phyloP scores from a whole-genome alignment of 2,888 invertebrate genomes.

The Ischnura elegans region DNA sequence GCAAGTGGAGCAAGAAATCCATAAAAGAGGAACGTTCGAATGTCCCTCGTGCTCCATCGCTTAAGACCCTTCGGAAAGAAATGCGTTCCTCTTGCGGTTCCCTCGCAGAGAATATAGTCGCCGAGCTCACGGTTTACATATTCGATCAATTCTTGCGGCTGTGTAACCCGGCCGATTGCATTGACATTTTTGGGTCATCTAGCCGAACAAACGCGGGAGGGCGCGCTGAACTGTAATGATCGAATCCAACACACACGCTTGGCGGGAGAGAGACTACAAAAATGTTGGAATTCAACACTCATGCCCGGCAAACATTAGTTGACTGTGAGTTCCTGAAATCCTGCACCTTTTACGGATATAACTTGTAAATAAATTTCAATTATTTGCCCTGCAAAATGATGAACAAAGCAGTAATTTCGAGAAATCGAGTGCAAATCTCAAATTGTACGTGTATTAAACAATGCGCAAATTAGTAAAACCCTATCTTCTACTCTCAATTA shows the following conservation, averaged over 20 bases:
- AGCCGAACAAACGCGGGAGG: not conserved
- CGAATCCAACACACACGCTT: not conserved
- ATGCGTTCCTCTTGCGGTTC: not conserved
- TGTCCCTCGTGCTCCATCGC: not conserved
- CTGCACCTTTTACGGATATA: too few species aligned
- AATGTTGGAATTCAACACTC: not conserved
- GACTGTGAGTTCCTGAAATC: too few species aligned
- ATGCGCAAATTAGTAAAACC: too few species aligned
- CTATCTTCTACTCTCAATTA: too few species aligned
- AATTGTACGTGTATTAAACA: too few species aligned
- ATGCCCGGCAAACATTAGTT: not conserved
- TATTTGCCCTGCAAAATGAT: too few species aligned
- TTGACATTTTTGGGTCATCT: conserved; percentile 16
- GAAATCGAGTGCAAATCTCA: too few species aligned
- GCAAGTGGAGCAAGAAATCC: not conserved
- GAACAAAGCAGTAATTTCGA: too few species aligned
- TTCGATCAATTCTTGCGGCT: conserved; percentile 27
- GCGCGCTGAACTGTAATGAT: not conserved
- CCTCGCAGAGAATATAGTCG: not conserved
- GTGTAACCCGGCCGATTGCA: conserved; percentile 4
- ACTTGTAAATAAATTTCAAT: too few species aligned
- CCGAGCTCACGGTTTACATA: not conserved
- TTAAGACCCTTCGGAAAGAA: not conserved
- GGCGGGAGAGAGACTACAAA: not conserved
- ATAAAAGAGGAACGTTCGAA: not conserved